phyloP scores from a whole-genome alignment of 2,888 invertebrate species.

The Malthinus seriepunctatus region DNA sequence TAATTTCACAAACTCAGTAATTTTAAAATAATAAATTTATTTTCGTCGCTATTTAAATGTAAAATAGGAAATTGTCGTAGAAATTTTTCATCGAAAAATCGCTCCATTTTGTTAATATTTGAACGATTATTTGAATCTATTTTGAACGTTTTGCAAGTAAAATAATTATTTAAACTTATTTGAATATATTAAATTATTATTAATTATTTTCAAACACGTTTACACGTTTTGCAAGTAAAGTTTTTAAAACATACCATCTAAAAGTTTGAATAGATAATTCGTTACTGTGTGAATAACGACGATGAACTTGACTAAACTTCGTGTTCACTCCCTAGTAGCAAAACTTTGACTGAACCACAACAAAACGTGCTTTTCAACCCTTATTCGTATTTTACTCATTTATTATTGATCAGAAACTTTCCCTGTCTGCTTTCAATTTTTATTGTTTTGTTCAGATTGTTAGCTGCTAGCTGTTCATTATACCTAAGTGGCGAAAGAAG shows the following conservation, averaged over 20 bases:
- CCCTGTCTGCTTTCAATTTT: conserved; percentile 45
- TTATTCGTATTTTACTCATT: conserved; percentile 48
- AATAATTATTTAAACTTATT: not conserved
- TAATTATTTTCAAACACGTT: conserved; percentile 7
- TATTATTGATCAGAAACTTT: conserved; percentile 54
- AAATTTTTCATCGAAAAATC: too few species aligned
- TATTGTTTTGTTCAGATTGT: conserved; percentile 29
- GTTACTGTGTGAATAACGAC: conserved; percentile 21
- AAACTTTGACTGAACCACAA: conserved; percentile 49
- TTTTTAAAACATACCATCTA: conserved; percentile 3
- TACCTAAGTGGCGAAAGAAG: conserved; percentile 6
- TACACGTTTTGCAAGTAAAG: not conserved
- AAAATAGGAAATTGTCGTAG: too few species aligned
- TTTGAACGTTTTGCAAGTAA: not conserved
- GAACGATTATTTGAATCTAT: not conserved
- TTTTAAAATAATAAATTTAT: too few species aligned
- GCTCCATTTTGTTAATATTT: too few species aligned
- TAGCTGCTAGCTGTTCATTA: conserved; percentile 16
- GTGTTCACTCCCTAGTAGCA: conserved; percentile 40
- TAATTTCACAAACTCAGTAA: not conserved
- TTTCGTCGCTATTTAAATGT: too few species aligned
- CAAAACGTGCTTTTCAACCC: conserved; percentile 42
- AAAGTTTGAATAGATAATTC: conserved; percentile 11
- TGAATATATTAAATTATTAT: not conserved
- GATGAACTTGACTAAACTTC: conserved; percentile 23